Percentiles rank a stretch among this genome's conserved stretches.
phyloP scores from a whole-genome alignment of 2,888 invertebrate genomes.

The Orthosia gothica region DNA sequence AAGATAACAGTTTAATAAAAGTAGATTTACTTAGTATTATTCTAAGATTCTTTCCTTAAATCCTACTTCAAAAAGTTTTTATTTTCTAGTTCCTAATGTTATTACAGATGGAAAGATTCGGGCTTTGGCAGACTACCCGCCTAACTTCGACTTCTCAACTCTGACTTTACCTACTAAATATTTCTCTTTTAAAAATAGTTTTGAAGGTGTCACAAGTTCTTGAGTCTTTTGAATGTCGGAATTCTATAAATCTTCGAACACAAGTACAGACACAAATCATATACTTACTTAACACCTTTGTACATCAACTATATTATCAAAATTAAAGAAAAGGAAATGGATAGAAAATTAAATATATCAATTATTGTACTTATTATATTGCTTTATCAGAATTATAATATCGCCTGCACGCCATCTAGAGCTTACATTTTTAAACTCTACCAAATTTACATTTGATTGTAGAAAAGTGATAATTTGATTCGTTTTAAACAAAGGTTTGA shows the following conservation, averaged over 20 bases:
- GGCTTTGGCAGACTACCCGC: conserved; percentile 7
- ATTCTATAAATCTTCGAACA: background rate
- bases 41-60: conserved; percentile 14
- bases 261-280: background rate
- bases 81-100: conserved; percentile 29
- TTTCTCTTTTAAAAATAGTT: conserved; percentile 57
- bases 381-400: no score
- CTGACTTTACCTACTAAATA: conserved; percentile 46
- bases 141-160: conserved; percentile 46
- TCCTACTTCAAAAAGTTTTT: conserved; percentile 30
- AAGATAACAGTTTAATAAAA: conserved; percentile 19
- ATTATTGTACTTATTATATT: no score
- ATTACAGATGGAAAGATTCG: conserved; percentile 31
- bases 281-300: no score
- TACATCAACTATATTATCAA: no score
- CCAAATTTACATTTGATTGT: no score
- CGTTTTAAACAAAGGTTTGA: no score
- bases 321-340: no score
- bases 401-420: no score
- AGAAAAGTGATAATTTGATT: no score
- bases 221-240: conserved; percentile 11
- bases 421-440: no score
- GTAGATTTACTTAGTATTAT: conserved; percentile 22
- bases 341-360: no score
- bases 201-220: conserved; percentile 20